Evolutionary conservation across 2,888 invertebrate species (phyloP).

Genomic region (Notodonta dromedarius): DNA sequence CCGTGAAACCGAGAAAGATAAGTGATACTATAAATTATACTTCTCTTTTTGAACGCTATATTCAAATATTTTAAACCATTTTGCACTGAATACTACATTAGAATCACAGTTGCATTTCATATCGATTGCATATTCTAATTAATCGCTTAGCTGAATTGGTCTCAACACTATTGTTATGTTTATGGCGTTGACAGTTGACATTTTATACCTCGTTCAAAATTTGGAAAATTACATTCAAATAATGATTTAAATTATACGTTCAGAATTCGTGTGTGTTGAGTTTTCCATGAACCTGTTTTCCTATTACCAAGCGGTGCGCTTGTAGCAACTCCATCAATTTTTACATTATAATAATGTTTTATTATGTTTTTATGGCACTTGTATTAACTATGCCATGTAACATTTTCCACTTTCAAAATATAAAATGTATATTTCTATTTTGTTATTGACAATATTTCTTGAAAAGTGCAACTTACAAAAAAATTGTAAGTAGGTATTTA

Average conservation of each 20-base stretch:
- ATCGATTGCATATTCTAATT: neutral
- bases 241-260: neutral
- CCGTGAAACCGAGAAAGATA: too few relatives aligned
- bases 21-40: too few relatives aligned
- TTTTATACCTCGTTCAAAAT: neutral
- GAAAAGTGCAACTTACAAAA: neutral
- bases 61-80: too few relatives aligned
- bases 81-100: too few relatives aligned
- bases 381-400: neutral
- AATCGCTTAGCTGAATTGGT: neutral
- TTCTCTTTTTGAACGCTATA: too few relatives aligned
- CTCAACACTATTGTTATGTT: neutral
- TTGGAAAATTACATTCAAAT: neutral
- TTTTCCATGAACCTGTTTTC: neutral
- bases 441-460: neutral
- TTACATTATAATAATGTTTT: neutral
- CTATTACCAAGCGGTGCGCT: too few relatives aligned
- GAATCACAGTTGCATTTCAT: too few relatives aligned
- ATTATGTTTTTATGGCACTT: neutral
- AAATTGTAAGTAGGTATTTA: neutral
- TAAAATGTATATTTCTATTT: neutral
- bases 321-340: neutral
- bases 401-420: neutral
- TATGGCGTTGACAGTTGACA: neutral
- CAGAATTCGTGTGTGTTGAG: neutral